phyloP scores from a whole-genome alignment of 2,113 vertebrate genomes.

The Guaruba guarouba region DNA sequence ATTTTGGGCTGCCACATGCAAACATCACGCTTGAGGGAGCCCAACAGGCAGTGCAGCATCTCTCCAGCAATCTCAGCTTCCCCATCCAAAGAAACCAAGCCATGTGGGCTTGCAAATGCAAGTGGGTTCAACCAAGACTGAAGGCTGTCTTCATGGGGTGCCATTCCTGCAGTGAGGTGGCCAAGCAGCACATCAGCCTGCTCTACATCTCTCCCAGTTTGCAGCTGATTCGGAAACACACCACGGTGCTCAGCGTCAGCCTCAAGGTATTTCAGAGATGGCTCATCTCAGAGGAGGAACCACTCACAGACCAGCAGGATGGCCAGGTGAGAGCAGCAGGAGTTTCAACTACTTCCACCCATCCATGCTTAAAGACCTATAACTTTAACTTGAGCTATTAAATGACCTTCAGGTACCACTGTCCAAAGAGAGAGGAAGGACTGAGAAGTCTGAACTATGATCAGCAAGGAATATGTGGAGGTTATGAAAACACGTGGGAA shows the following conservation, averaged over 20 bases:
- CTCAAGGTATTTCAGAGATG: background rate
- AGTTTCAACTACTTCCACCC: background rate
- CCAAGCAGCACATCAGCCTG: fast-evolving
- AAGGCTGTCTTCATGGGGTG: fast-evolving
- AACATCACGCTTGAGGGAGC: fast-evolving
- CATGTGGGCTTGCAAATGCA: background rate
- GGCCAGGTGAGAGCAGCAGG: background rate
- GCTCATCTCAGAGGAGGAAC: background rate
- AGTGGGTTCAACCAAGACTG: fast-evolving
- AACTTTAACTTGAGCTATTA: background rate
- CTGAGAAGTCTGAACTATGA: fast-evolving
- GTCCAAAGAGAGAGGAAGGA: background rate
- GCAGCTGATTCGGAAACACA: background rate
- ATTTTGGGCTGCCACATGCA: fast-evolving
- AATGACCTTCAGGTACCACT: fast-evolving
- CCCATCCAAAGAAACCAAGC: background rate
- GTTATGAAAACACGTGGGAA: background rate
- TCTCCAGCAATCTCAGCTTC: background rate
- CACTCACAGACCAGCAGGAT: fast-evolving
- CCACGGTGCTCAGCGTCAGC: fast-evolving
- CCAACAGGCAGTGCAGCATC: fast-evolving
- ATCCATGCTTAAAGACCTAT: fast-evolving
- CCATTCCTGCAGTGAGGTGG: background rate
- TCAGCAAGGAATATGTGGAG: fast-evolving
- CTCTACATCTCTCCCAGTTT: background rate